Percentiles rank a stretch among this genome's conserved stretches.
Evolutionary conservation across 2,113 vertebrate species (phyloP).

Genomic region (Apteryx owenii): DNA sequence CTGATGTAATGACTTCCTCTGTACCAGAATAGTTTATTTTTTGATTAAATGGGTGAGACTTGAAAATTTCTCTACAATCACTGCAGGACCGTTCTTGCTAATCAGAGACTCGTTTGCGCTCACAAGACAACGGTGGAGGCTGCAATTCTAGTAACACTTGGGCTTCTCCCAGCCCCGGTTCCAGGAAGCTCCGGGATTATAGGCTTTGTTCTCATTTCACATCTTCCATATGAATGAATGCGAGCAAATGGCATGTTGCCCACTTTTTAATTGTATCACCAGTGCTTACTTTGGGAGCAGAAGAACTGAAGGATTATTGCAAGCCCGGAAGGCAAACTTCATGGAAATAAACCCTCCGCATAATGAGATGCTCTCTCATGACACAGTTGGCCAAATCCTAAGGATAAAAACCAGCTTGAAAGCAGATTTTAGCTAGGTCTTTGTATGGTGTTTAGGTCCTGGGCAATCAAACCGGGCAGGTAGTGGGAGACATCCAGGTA

Average conservation of each 20-base stretch:
- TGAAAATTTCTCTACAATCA: background rate
- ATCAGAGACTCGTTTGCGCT: background rate
- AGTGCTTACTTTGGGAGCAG: background rate
- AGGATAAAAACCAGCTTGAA: no score
- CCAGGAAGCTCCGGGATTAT: background rate
- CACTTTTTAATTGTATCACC: background rate
- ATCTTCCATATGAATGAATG: background rate
- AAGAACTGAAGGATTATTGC: no score
- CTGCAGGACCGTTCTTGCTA: background rate
- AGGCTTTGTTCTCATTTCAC: background rate
- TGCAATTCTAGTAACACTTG: background rate
- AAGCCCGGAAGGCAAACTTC: no score
- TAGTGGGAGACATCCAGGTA: background rate
- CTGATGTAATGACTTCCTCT: background rate
- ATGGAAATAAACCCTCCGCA: no score
- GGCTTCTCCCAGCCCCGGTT: background rate
- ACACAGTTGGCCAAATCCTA: no score
- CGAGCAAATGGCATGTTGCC: background rate
- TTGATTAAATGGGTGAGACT: background rate
- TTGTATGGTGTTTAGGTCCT: no score
- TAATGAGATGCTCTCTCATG: no score
- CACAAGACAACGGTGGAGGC: background rate
- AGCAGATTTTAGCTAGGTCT: no score
- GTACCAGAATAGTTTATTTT: background rate
- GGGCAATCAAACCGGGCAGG: no score